Evolutionary conservation across 2,113 vertebrate genomes (phyloP), one percentile per base, ranked within the genome.

Genomic region (Rutilus rutilus): DNA sequence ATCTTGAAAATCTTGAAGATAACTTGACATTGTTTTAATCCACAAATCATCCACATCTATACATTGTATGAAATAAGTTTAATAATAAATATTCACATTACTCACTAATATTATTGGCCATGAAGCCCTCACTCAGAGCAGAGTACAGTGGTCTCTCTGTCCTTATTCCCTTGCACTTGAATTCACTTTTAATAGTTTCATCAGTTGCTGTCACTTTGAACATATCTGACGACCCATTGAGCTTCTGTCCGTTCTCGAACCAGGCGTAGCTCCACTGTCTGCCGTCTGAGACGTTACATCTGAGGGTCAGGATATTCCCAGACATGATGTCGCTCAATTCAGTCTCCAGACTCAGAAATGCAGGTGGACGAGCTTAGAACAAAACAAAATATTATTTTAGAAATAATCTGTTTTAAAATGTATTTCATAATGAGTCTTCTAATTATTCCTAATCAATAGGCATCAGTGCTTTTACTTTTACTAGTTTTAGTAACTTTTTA

Each of bases 101-200:
- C 94, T 92, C 78, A 94, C 94, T 64, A 11, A 94, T 91, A 62
- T 94, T 94, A 84, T 89, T 93, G 23, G 93, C 94, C 47, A 50
- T 88, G 71, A 91, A 91, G 2, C 65, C 4, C 0, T 88, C 75
- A 12, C 94, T 94, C 0, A 0, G 0, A 71, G 23, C 77, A 6
- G 94, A 90, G 60, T 90, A 92, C 0, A 60, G 69, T 1, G 94
- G 94, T 75, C 91, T 89, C 1, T 30, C 67, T 0, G 0, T 54
- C 45, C 90, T 85, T 33, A 5, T 12, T 1, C 92, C 94, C 4
- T 5, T 0, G 83, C 94, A 95, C 19, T 50, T 89, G 86, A 94
- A 94, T 6, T 12, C 5, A 1, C 91, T 91, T 84, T 93, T 93
- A 0, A 91, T 67, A 0, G 86, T 91, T 82, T 94, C 84, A 59